Base-by-base conservation (phyloP, 2,113 vertebrate genomes). In the Tetrax tetrax region DNA sequence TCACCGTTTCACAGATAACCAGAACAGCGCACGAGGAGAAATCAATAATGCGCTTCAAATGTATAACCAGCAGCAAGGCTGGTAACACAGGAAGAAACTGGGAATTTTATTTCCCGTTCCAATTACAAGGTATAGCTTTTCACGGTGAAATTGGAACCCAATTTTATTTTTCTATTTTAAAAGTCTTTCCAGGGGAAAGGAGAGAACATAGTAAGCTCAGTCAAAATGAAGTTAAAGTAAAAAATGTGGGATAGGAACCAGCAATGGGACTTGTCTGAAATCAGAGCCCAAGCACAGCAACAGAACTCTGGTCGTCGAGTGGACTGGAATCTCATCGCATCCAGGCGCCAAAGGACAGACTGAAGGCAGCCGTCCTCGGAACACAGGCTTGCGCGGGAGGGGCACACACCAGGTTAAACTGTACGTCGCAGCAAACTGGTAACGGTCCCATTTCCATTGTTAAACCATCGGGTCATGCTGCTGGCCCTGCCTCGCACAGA, bases 371-470 rank as follows among this genome's bases (percentile, higher is more conserved):
- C 51, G 22, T 22, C 20, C 37, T 28, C 65, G 3, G 8, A 21
- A 3, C 24, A 7, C 54, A n/a, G 47, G 45, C 35, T 37, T 11
- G 37, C 15, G 11, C 31, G 9, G 41, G 29, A 59, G 43, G 14
- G 31, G 50, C 20, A 19, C 28, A 12, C 18, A 23, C 3, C 18
- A 23, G 28, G 45, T 37, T 10, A 12, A 51, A 23, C 43, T 4
- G 1, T 3, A 66, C 2, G 4, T 6, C 45, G 6, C 59, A 18
- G 51, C 59, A n/a, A 54, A 41, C 35, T 4, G 38, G 2, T 14
- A n/a, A 17, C 29, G 33, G 41, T 43, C 14, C 41, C 41, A 15
- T 43, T 43, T 16, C 41, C 3, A 15, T 6, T 43, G 41, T 43
- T 43, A 43, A 43, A 43, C 25, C 69, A 59, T 6, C 31, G n/a